These are phyloP conservation scores for Ciconia boyciana DNA, from an alignment of 2,113 vertebrate genomes.

Conservation along the genomic window DNA sequence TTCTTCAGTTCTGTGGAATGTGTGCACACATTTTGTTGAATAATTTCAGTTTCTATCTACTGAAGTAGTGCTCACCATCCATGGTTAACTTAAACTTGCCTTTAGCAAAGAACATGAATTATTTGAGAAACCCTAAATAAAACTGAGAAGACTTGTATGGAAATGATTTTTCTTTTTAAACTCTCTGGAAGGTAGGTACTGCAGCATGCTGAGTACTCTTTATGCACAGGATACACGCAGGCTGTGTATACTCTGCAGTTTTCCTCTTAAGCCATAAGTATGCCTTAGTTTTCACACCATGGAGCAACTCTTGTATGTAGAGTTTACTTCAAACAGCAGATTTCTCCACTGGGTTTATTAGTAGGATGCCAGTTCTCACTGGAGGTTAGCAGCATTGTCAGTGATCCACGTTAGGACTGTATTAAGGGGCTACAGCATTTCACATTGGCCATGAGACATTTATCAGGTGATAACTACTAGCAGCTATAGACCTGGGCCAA, in stretches of 20 bases:
- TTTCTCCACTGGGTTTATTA: neutral
- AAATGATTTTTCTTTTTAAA: neutral
- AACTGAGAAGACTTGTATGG: neutral
- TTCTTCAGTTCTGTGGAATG: neutral
- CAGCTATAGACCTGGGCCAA: neutral
- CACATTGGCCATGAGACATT: neutral
- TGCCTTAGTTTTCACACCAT: neutral
- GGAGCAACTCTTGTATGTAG: neutral
- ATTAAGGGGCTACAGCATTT: neutral
- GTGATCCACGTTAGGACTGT: accelerated
- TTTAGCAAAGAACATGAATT: neutral
- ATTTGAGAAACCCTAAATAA: neutral
- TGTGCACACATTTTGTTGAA: neutral
- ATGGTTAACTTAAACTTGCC: neutral
- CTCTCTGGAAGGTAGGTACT: neutral
- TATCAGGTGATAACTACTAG: neutral
- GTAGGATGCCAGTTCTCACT: neutral
- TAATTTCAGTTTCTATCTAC: neutral
- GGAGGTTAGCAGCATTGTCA: neutral
- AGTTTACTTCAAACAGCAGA: neutral
- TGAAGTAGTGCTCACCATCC: neutral
- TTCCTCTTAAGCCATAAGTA: neutral
- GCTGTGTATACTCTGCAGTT: neutral
- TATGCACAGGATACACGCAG: neutral
- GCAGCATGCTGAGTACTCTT: neutral